phyloP scores from a whole-genome alignment of 2,113 vertebrate genomes.

The Triplophysa rosa region DNA sequence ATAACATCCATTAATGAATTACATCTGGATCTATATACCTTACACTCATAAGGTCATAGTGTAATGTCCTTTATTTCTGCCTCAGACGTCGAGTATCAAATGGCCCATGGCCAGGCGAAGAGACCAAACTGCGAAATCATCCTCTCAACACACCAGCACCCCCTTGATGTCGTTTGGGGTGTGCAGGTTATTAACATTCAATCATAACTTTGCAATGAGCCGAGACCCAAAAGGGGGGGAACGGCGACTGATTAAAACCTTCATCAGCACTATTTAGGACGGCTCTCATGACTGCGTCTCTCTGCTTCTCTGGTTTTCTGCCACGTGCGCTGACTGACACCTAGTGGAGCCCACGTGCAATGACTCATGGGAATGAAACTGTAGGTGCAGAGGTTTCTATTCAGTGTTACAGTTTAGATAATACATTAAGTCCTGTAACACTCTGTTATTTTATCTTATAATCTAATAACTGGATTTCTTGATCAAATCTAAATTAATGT shows the following conservation, averaged over 20 bases:
- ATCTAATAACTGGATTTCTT: no score
- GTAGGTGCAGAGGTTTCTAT: no score
- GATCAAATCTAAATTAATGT: no score
- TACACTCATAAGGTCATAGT: slow-evolving; percentile 42
- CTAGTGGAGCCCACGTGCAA: slow-evolving; percentile 69
- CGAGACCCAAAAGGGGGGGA: slow-evolving; percentile 69
- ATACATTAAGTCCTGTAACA: no score
- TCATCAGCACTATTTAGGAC: slow-evolving; percentile 75
- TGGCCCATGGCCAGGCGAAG: slow-evolving; percentile 73
- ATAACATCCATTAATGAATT: slow-evolving; percentile 43
- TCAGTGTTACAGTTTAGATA: no score
- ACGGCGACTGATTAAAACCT: slow-evolving; percentile 77
- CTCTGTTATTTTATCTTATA: no score
- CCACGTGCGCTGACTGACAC: slow-evolving; percentile 73
- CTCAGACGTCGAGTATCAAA: slow-evolving; percentile 76
- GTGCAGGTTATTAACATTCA: slow-evolving; percentile 79
- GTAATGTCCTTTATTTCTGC: slow-evolving; percentile 73
- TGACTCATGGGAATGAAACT: neutral
- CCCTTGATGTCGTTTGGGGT: slow-evolving; percentile 73
- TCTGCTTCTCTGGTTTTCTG: slow-evolving; percentile 49
- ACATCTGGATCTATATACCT: slow-evolving; percentile 39
- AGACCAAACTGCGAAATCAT: slow-evolving; percentile 77
- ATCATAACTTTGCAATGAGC: slow-evolving; percentile 78
- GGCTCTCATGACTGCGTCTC: slow-evolving; percentile 63
- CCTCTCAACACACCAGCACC: slow-evolving; percentile 73